Conservation (phyloP, 2,888 invertebrate species). For the Drosophila histrio region DNA sequence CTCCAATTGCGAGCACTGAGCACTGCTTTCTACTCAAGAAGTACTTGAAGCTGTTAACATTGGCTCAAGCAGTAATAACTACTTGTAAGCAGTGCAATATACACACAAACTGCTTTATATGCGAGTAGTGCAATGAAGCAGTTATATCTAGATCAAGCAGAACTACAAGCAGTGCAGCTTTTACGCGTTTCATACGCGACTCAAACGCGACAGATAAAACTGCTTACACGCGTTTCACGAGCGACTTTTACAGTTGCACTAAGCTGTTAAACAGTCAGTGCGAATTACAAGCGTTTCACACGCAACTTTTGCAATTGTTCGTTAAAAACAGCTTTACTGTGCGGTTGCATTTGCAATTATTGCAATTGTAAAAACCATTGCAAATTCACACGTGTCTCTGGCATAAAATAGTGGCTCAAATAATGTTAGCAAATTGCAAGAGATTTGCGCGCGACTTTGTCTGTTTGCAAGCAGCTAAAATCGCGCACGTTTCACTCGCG, state of each 20-base stretch:
- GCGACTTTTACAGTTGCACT: background rate
- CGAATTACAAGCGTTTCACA: background rate
- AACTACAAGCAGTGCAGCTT: background rate
- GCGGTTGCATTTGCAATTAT: too few species aligned
- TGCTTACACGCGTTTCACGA: background rate
- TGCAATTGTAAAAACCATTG: too few species aligned
- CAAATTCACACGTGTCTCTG: too few species aligned
- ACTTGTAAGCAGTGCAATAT: background rate
- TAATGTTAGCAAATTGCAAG: too few species aligned
- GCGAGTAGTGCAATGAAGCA: background rate
- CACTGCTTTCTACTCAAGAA: too few species aligned
- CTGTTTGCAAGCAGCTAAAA: constrained; percentile 8
- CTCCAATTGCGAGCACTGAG: too few species aligned
- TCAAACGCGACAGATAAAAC: background rate
- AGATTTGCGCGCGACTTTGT: too few species aligned
- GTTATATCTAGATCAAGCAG: background rate
- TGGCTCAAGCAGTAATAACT: background rate
- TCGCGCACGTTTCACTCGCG: constrained; percentile 11
- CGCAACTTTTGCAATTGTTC: too few species aligned
- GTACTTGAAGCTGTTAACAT: background rate
- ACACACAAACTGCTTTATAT: background rate
- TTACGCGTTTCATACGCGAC: background rate
- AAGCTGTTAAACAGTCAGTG: background rate
- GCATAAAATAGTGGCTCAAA: too few species aligned
- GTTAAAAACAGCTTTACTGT: too few species aligned